These are phyloP conservation scores for Mechanitis mazaeus DNA, from an alignment of 2,888 invertebrate genomes.

Conservation along the genomic window DNA sequence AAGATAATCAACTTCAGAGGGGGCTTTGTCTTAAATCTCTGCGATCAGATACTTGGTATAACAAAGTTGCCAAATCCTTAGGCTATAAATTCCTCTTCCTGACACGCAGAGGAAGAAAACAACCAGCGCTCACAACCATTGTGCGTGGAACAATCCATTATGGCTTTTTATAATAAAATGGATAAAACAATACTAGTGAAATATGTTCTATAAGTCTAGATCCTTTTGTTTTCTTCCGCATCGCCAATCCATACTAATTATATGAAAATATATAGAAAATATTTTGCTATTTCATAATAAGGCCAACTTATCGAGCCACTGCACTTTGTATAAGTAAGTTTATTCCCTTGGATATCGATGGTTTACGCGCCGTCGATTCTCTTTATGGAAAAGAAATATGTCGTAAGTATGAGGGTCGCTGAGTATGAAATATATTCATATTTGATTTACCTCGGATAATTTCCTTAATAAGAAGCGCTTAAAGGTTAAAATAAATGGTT, in stretches of 20 bases:
- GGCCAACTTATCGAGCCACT: slow-evolving; percentile 21
- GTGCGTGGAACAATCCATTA: slow-evolving; percentile 30
- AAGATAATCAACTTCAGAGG: slow-evolving; percentile 27
- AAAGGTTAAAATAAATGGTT: slow-evolving; percentile 13
- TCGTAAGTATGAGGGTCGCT: slow-evolving; percentile 29
- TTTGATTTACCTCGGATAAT: slow-evolving; percentile 28
- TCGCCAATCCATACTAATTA: slow-evolving; percentile 7
- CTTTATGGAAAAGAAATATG: slow-evolving; percentile 46
- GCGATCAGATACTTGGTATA: slow-evolving; percentile 28
- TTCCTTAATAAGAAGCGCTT: slow-evolving; percentile 21
- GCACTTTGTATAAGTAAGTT: slow-evolving; percentile 30
- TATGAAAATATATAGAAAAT: neutral
- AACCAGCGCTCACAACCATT: slow-evolving; percentile 22
- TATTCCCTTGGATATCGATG: slow-evolving; percentile 35
- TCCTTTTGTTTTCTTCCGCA: slow-evolving; percentile 18
- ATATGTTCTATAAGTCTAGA: slow-evolving; percentile 22
- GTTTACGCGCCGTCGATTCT: slow-evolving; percentile 53
- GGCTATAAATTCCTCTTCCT: slow-evolving; percentile 30
- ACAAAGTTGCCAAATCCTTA: slow-evolving; percentile 30
- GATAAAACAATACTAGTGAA: slow-evolving; percentile 27
- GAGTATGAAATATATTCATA: slow-evolving; percentile 29
- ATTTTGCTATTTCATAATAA: slow-evolving; percentile 17
- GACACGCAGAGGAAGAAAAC: slow-evolving; percentile 30
- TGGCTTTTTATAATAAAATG: slow-evolving; percentile 28
- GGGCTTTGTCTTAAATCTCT: slow-evolving; percentile 28